Conservation (phyloP, 2,888 invertebrate genomes). For the Onthophagus sagittarius region DNA sequence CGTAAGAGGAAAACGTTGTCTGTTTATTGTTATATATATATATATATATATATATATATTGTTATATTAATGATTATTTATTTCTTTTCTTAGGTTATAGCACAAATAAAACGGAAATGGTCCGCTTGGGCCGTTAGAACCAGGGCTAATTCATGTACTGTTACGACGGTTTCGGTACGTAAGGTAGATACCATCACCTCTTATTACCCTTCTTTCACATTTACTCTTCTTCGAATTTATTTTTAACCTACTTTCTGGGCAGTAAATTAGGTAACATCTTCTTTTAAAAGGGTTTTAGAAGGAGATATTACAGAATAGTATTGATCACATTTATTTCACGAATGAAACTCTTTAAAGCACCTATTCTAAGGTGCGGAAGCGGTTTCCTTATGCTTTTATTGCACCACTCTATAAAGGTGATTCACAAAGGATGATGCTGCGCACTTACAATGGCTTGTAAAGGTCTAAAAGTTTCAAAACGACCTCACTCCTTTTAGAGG, state of each 20-base stretch:
- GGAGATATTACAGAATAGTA: neutral
- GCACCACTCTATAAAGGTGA: neutral
- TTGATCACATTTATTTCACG: neutral
- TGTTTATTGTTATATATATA: neutral
- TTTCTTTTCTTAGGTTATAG: slow-evolving; percentile 56
- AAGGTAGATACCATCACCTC: slow-evolving; percentile 29
- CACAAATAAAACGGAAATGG: slow-evolving; percentile 81
- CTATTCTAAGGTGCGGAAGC: neutral
- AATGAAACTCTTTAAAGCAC: neutral
- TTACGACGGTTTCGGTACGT: slow-evolving; percentile 85
- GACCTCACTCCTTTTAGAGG: neutral
- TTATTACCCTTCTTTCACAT: neutral
- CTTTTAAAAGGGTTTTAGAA: neutral
- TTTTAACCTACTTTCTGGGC: no score
- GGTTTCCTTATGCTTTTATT: neutral
- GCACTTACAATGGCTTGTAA: neutral
- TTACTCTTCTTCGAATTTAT: neutral
- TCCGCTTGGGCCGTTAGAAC: slow-evolving; percentile 69
- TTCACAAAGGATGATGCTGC: neutral
- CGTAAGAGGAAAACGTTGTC: no score
- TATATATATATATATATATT: neutral
- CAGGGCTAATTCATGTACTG: slow-evolving; percentile 79
- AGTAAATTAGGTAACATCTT: neutral
- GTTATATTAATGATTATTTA: neutral
- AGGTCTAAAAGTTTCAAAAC: neutral